Base-by-base conservation (phyloP, 2,888 invertebrate genomes). In the Pasiphila rectangulata region DNA sequence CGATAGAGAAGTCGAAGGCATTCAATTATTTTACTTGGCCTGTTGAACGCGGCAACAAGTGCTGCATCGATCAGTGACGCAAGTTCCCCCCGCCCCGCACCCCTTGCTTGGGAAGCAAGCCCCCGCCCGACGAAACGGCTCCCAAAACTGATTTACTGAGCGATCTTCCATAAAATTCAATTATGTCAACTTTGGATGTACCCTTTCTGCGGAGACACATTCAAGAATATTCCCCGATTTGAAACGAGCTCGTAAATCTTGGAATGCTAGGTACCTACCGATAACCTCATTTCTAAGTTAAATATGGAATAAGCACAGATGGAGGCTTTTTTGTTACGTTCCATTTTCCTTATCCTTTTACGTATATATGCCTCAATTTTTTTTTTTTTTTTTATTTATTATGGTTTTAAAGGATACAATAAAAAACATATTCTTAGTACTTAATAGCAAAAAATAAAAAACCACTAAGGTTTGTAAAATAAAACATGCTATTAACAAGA, bases 31-130 rank as follows among this genome's bases (percentile, higher is more conserved):
- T 65, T 64, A 69, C 72, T 74, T 64, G 67, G 71, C 84, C 83
- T 84, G 85, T 84, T 82, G 83, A 80, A 62, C 77, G 74, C 61
- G 72, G 83, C 85, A 86, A 86, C 85, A 86, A 85, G 85, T 85
- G 73, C 83, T 78, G 81, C 84, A 86, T 86, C 85, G 85, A 86
- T 84, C 83, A 82, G 73, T 80, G 80, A 78, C 79, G 76, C 75
- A 75, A 77, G 70, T 59, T 17, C 61, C 64, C 54, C 62, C 54
- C 59, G 58, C 57, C 53, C 62, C 59, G 53, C 45, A 43, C 54
- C 63, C 53, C 20, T n/a, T n/a, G n/a, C 32, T 5, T 15, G 9
- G 13, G 32, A 47, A 43, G 46, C 40, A 38, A 46, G 46, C 55
- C 61, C 63, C 61, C 61, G 49, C 63, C 65, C 56, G 39, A 50